Evolutionary conservation across 2,113 vertebrate genomes (phyloP), one percentile per base, ranked within the genome.

Genomic region (Pao palembangensis): DNA sequence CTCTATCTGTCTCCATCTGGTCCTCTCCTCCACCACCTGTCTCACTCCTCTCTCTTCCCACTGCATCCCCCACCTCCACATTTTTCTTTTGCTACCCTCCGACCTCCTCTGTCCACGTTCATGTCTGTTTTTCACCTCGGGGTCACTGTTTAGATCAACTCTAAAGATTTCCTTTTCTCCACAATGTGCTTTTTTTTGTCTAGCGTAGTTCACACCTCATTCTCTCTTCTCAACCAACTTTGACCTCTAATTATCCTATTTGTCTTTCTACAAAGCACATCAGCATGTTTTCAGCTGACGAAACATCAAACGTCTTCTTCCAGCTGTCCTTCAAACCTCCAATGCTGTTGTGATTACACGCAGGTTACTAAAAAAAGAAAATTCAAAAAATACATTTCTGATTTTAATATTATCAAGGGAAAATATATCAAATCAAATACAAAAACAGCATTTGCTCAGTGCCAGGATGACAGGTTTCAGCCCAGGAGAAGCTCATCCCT

Each of bases 1-100:
- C 62, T 41, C 71, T 57, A 71, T 70, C 65, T 50, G 31, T 64
- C 75, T 83, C 82, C 81, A 86, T 84, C 70, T 87, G 79, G 34
- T 73, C 73, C 66, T 80, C 74, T 76, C 41, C 56, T 65, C 53
- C 59, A 80, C 74, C 66, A 77, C 78, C 75, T 82, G 78, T 84
- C 67, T 74, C 79, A 55, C 56, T 65, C 28, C 42, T 57, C 51
- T 51, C 61, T 55, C 54, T 63, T 70, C 62, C 46, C 70, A 59
- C 60, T 63, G 34, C 51, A 63, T 56, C 50, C 28, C 47, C 51
- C 71, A 59, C 63, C 57, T 79, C 66, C 57, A 58, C 51, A n/a
- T 73, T 67, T 67, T 65, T 51, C 62, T 21, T 34, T n/a, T n/a
- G n/a, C 61, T 60, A 65, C 71, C 58, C 5, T 59, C 53, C 75